Conservation (phyloP, 2,888 invertebrate genomes). For the Lasioglossum figueresi region DNA sequence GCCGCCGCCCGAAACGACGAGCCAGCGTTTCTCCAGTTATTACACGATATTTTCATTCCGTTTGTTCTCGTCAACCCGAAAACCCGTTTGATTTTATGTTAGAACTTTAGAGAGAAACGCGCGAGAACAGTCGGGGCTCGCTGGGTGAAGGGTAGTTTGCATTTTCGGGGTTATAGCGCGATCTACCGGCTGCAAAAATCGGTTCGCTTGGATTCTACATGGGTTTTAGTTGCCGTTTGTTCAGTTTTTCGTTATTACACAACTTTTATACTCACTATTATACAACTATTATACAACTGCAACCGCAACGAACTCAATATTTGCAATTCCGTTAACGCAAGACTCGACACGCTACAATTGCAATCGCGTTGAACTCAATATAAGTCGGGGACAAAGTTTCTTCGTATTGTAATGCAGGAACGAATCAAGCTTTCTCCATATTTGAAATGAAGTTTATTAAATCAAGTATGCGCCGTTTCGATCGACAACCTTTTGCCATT, state of each 20-base stretch:
- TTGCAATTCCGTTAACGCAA: no score
- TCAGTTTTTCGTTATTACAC: background rate
- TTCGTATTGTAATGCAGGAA: no score
- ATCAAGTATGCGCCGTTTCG: no score
- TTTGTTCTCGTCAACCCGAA: background rate
- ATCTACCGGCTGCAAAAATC: background rate
- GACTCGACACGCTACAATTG: no score
- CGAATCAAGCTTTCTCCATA: no score
- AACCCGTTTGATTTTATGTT: background rate
- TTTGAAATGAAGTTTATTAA: no score
- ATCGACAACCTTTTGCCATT: no score
- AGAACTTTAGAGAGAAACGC: background rate
- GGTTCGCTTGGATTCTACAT: background rate
- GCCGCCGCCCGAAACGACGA: slow-evolving; percentile 23
- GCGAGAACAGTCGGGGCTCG: background rate
- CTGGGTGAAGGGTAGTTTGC: background rate
- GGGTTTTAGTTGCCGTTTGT: background rate
- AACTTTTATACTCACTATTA: no score
- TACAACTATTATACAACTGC: no score
- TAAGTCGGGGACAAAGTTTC: no score
- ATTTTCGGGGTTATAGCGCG: background rate
- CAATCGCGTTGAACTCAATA: no score
- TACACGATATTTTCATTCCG: slow-evolving; percentile 45
- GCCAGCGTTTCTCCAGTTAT: slow-evolving; percentile 45
- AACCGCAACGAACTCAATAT: no score